These are phyloP conservation scores for Drosophila murphyi DNA, from an alignment of 1,140 invertebrate genomes.

Conservation along the genomic window DNA sequence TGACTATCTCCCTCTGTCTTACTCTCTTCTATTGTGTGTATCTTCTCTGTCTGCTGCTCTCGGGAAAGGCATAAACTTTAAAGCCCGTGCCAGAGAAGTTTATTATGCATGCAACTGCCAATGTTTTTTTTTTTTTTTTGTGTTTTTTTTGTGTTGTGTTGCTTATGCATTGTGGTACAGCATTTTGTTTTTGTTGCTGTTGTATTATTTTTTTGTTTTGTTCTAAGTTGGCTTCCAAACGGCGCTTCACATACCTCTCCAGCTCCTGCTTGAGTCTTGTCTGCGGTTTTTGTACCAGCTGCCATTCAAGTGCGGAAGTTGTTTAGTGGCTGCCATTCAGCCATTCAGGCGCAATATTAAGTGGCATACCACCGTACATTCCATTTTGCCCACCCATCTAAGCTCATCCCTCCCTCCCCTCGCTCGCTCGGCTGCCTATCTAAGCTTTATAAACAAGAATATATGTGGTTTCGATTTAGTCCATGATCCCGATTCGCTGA, in stretches of 20 bases:
- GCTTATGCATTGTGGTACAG: constrained; percentile 43
- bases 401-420: background rate
- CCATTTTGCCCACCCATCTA: background rate
- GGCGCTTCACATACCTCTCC: constrained; percentile 28
- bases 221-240: constrained; percentile 55
- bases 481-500: constrained; percentile 32
- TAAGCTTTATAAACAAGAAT: background rate
- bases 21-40: background rate
- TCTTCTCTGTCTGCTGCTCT: background rate
- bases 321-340: constrained; percentile 55
- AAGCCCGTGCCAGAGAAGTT: constrained; percentile 48
- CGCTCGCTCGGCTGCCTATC: too few relatives aligned
- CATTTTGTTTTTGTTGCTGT: constrained; percentile 37
- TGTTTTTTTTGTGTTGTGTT: constrained; percentile 35
- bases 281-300: constrained; percentile 39
- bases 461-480: background rate
- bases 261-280: constrained; percentile 13
- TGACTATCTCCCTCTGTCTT: constrained; percentile 5
- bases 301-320: constrained; percentile 62
- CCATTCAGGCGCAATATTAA: constrained; percentile 52
- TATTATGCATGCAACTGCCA: constrained; percentile 58
- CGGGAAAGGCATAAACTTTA: constrained; percentile 3
- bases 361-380: constrained; percentile 27
- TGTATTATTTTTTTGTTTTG: constrained; percentile 26
- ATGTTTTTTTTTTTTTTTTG: constrained; percentile 18